These are phyloP conservation scores for Knipowitschia caucasica DNA, from an alignment of 2,797 vertebrate species.

Conservation along the genomic window DNA sequence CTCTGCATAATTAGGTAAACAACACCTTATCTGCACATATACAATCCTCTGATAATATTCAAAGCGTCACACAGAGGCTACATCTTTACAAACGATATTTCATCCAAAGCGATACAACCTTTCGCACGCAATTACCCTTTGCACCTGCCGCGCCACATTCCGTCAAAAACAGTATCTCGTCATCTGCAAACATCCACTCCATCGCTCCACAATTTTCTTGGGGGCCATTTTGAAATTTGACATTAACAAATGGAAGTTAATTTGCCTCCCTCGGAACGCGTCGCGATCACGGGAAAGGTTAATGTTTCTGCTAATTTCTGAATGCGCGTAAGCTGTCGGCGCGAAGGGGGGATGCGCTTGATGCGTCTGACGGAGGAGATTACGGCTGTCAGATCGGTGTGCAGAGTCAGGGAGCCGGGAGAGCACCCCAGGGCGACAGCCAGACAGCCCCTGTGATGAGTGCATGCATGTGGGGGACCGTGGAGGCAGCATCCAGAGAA, in stretches of 20 bases:
- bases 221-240: slow-evolving; percentile 58
- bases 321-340: slow-evolving; percentile 81
- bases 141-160: slow-evolving; percentile 54
- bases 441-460: slow-evolving; percentile 55
- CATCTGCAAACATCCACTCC: slow-evolving; percentile 61
- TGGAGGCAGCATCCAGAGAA: no score
- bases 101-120: slow-evolving; percentile 58
- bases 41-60: slow-evolving; percentile 22
- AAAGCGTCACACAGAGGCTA: slow-evolving; percentile 13
- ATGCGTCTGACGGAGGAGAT: slow-evolving; percentile 82
- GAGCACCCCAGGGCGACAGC: slow-evolving; percentile 74
- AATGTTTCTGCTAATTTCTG: slow-evolving; percentile 86
- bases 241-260: slow-evolving; percentile 81
- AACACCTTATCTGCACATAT: slow-evolving; percentile 18
- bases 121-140: slow-evolving; percentile 68
- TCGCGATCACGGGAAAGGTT: slow-evolving; percentile 82
- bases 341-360: slow-evolving; percentile 69
- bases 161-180: slow-evolving; percentile 64
- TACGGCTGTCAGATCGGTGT: slow-evolving; percentile 82
- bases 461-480: no score
- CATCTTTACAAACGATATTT: slow-evolving; percentile 26
- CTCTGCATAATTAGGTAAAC: slow-evolving; percentile 1
- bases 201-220: slow-evolving; percentile 58
- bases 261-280: slow-evolving; percentile 72
- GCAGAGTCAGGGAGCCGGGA: slow-evolving; percentile 76